A percentile compares a stretch with the other conserved stretches of the same genome.
phyloP scores from a whole-genome alignment of 2,113 vertebrate genomes.

The Noctilio leporinus region DNA sequence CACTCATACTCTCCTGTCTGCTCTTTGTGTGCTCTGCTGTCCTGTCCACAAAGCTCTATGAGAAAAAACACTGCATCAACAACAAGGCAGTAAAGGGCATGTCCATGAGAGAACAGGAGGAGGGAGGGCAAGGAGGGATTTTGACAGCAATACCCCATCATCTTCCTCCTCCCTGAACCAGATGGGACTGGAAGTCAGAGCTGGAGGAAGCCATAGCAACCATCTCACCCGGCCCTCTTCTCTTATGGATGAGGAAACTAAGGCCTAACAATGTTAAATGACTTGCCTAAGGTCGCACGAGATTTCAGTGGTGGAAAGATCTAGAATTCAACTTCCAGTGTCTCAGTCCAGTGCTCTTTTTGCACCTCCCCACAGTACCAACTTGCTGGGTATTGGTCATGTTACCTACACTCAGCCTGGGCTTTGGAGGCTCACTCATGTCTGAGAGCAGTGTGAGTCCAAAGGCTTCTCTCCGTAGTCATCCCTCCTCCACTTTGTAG shows the following conservation, averaged over 20 bases:
- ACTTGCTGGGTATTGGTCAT: not conserved
- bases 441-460: not conserved
- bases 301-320: not conserved
- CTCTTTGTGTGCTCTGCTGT: not conserved
- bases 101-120: not conserved
- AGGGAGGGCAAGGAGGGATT: not conserved
- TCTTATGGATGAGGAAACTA: not conserved
- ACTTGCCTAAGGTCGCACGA: not conserved
- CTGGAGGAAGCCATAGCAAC: not conserved
- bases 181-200: not conserved
- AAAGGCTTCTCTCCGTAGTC: not conserved
- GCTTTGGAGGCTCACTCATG: not conserved
- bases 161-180: not conserved
- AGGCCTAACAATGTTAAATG: not conserved
- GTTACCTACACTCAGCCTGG: not conserved
- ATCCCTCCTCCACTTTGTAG: not conserved
- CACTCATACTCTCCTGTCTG: not conserved
- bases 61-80: conserved; percentile 17
- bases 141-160: conserved; percentile 13
- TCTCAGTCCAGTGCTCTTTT: not conserved
- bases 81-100: conserved; percentile 34
- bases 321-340: not conserved
- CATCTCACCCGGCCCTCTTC: not conserved
- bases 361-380: not conserved
- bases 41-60: not conserved